Evolutionary conservation across 2,113 vertebrate genomes (phyloP), one percentile per base, ranked within the genome.

Genomic region (Eublepharis macularius): DNA sequence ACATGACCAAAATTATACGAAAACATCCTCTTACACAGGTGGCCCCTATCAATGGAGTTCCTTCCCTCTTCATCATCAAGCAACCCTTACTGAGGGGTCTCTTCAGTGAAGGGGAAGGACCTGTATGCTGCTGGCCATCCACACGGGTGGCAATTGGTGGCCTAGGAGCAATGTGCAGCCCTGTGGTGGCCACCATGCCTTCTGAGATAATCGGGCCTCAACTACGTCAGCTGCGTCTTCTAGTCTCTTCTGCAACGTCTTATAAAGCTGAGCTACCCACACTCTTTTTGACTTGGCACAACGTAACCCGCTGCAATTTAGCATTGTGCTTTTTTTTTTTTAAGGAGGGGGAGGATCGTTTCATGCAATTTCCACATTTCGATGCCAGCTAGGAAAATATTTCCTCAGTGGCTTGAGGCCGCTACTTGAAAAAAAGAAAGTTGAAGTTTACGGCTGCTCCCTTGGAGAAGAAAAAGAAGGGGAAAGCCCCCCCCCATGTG

Each of bases 391-490:
- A 87, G 87, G 89, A 94, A 93, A 93, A 76, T 92, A 92, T 89
- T 93, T 92, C 88, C 91, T 29, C 79, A 80, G 84, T 93, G 69
- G 89, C 90, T 89, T 77, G 54, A 93, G 88, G 91, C 86, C 91
- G 81, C 82, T 83, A 76, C 89, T 90, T 92, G 94, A 73, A 73
- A 43, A 26, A 91, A 91, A 89, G 54, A 68, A 76, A 32, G 65
- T 17, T 60, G 69, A 75, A 11, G 47, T 51, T 76, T 68, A 57
- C n/a, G 47, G 19, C 26, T 47, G 19, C 66, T 39, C 57, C 41
- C 29, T 43, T 0, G 3, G 51, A 26, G 49, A 51, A 51, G 2
- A 14, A 32, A 49, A 10, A 13, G 6, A 45, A 24, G 63, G 1
- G 2, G 32, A 6, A 0, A 10, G 29, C n/a, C 14, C 12, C 14